Percentiles rank a stretch among this genome's conserved stretches.
Conservation (phyloP, 2,113 vertebrate genomes). For the Siniperca knerii region DNA sequence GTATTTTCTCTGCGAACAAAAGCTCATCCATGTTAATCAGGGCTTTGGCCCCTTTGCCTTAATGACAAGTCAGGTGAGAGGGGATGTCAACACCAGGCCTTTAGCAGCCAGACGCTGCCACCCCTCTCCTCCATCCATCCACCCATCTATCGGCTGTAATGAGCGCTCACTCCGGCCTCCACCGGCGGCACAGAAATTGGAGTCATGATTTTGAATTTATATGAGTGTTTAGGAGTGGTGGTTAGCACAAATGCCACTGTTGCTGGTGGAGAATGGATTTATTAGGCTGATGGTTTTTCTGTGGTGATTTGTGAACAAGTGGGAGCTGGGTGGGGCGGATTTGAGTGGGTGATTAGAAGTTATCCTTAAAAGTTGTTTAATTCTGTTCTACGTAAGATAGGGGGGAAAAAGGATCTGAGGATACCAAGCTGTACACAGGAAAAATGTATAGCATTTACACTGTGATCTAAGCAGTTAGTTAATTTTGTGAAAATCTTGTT, state of each 20-base stretch:
- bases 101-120: constrained; percentile 55
- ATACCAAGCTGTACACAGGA: background rate
- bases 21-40: constrained; percentile 86
- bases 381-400: constrained; percentile 10
- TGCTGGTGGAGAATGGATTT: constrained; percentile 71
- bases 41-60: constrained; percentile 62
- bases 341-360: constrained; percentile 49
- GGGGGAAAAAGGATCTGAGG: background rate
- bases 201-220: constrained; percentile 90
- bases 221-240: constrained; percentile 83
- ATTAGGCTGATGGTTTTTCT: constrained; percentile 63
- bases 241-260: constrained; percentile 66
- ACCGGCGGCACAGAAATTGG: constrained; percentile 59
- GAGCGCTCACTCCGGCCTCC: constrained; percentile 66
- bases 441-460: constrained; percentile 8
- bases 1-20: constrained; percentile 55
- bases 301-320: constrained; percentile 54
- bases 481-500: constrained; percentile 51
- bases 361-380: constrained; percentile 40
- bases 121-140: constrained; percentile 31
- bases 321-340: constrained; percentile 6
- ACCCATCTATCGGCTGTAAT: constrained; percentile 73
- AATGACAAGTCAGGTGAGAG: constrained; percentile 73
- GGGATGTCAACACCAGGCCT: constrained; percentile 74
- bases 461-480: constrained; percentile 42